Evolutionary conservation across 2,888 invertebrate species (phyloP), one percentile per base, ranked within the genome.

Genomic region (Cantharis rufa): DNA sequence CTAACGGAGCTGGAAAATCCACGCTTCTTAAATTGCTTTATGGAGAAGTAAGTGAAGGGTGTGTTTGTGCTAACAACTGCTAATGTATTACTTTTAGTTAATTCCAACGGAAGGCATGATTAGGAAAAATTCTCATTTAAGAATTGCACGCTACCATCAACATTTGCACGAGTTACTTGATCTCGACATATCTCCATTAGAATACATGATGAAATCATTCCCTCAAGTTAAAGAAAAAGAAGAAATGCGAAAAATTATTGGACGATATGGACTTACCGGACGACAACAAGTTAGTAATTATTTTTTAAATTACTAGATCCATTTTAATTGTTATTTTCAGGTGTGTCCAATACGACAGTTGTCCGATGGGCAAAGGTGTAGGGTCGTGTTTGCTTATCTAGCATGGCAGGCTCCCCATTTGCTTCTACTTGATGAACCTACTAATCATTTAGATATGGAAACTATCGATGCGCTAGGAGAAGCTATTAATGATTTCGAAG

Each of bases 201-300:
- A 99, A 83, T 99, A 98, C 89, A 99, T 99, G 99, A 94, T 99
- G 95, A 94, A 93, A 85, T 92, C 94, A 83, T 99, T 98, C 89
- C 99, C 99, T 0, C 97, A 96, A 11, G 95, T 99, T 9, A 98
- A 98, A 84, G 99, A 99, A 88, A 93, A 95, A 27, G 99, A 99
- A 89, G 99, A 98, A 88, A 99, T 99, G 99, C 91, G 99, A 76
- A 98, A 98, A 89, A 99, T 99, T 83, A 98, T 99, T 84, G 99
- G 99, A 0, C 92, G 99, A 75, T 99, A 98, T 87, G 99, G 99
- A 1, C 91, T 99, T 69, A 97, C 99, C 0, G 99, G 99, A 5
- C 92, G 98, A 78, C 98, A 99, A 86, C 98, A 98, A 90, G 24
- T 24, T 24, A 9, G 96, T 95, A 82, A 84, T 15, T 27, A n/a